These are phyloP conservation scores for Periparus ater DNA, from an alignment of 2,797 vertebrate species.

Conservation along the genomic window DNA sequence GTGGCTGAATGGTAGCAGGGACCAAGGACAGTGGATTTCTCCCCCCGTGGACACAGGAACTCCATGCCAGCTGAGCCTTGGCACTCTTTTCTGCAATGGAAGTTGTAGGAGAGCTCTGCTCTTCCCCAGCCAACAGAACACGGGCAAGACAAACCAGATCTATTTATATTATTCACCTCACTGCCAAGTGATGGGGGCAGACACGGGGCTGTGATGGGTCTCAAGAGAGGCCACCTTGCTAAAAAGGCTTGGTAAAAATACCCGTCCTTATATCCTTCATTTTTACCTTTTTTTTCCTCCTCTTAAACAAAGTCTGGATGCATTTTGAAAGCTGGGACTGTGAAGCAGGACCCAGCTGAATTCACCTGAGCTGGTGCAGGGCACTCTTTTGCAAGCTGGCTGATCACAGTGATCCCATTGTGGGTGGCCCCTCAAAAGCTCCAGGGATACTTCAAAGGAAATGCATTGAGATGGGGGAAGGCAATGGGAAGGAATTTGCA, in stretches of 20 bases:
- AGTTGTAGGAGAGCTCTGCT: neutral
- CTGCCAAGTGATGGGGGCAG: neutral
- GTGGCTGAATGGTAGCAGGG: neutral
- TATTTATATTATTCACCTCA: neutral
- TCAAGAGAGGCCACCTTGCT: neutral
- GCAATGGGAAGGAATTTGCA: slow-evolving; percentile 47
- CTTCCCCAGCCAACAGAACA: neutral
- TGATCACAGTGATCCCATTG: neutral
- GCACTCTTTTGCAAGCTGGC: neutral
- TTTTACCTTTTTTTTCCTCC: neutral
- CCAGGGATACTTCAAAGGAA: slow-evolving; percentile 54
- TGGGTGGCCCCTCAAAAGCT: neutral
- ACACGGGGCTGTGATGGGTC: fast-evolving
- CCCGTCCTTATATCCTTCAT: neutral
- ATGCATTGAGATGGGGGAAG: neutral
- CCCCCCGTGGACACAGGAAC: neutral
- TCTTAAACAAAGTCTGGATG: neutral
- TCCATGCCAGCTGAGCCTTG: neutral
- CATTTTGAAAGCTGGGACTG: neutral
- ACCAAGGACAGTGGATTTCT: neutral
- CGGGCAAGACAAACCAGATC: neutral
- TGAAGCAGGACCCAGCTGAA: neutral
- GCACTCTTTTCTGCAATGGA: neutral
- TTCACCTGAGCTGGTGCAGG: neutral
- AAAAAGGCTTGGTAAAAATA: neutral